A percentile compares a stretch with the other conserved stretches of the same genome.
These are phyloP conservation scores for Phrynocephalus guinanensis DNA, from an alignment of 2,797 vertebrate genomes.

Conservation along the genomic window DNA sequence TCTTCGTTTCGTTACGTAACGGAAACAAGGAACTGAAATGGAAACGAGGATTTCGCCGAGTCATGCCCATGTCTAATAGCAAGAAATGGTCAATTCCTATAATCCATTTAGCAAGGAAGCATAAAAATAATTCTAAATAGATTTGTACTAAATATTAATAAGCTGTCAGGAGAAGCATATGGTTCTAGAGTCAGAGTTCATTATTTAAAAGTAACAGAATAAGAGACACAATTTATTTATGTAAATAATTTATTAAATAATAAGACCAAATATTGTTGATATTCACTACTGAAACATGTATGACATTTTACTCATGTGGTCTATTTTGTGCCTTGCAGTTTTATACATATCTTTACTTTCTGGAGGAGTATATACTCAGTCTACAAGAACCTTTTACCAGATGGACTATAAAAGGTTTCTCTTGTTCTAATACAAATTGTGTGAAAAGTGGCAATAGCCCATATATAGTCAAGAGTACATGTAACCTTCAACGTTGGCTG, in stretches of 20 bases:
- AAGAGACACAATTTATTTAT: conserved; percentile 24
- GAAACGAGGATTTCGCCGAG: no score
- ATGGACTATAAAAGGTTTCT: conserved; percentile 43
- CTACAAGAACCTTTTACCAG: conserved; percentile 47
- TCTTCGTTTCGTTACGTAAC: no score
- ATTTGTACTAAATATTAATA: not conserved
- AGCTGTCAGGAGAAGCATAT: not conserved
- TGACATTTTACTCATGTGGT: conserved; percentile 49
- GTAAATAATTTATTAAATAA: conserved; percentile 71
- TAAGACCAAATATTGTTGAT: conserved; percentile 58
- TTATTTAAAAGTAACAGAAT: not conserved
- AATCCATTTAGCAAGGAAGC: not conserved
- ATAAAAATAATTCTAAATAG: not conserved
- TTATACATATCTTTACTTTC: conserved; percentile 34
- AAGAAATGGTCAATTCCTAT: conserved; percentile 47
- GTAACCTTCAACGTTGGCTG: conserved; percentile 36
- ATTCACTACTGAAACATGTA: conserved; percentile 44
- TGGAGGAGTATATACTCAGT: conserved; percentile 12
- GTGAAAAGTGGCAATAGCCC: conserved; percentile 43
- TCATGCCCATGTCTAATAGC: no score
- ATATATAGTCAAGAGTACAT: conserved; percentile 45
- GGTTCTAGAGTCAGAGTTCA: not conserved
- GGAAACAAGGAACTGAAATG: no score
- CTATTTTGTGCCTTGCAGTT: conserved; percentile 63
- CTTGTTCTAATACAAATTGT: conserved; percentile 44